Percentiles rank a stretch among this genome's conserved stretches.
Conservation (phyloP, 2,888 invertebrate species). For the Parthenolecanium corni region DNA sequence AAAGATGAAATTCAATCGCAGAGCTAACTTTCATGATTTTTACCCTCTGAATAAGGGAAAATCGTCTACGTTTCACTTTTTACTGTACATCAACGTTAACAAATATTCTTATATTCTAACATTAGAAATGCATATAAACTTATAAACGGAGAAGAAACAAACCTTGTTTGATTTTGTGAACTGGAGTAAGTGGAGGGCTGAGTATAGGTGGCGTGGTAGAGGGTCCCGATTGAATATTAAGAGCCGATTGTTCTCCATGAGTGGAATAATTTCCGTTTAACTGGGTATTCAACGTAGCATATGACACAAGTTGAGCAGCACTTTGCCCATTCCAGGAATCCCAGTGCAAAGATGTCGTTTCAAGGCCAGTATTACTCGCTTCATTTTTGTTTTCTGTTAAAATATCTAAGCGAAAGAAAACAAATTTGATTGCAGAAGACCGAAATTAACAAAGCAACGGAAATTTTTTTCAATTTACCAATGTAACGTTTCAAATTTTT, state of each 20-base stretch:
- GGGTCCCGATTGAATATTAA: slow-evolving; percentile 1
- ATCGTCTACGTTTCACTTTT: too few relatives aligned
- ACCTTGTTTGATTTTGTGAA: slow-evolving; percentile 24
- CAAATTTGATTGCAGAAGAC: too few relatives aligned
- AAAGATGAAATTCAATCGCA: too few relatives aligned
- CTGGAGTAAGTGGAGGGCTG: slow-evolving; percentile 22
- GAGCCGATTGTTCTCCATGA: slow-evolving; percentile 5
- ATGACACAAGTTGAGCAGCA: slow-evolving; percentile 1
- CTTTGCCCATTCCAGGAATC: slow-evolving; percentile 75
- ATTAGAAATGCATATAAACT: not conserved
- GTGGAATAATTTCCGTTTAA: slow-evolving; percentile 12
- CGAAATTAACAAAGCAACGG: not conserved
- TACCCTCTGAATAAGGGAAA: too few relatives aligned
- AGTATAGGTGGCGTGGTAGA: slow-evolving; percentile 15
- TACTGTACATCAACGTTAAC: too few relatives aligned
- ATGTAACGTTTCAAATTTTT: slow-evolving; percentile 74
- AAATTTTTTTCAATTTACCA: slow-evolving; percentile 43
- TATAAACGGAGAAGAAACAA: too few relatives aligned
- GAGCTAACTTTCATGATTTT: too few relatives aligned
- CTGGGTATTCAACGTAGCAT: slow-evolving; percentile 33
- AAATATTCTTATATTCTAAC: not conserved
- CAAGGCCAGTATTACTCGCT: slow-evolving; percentile 34
- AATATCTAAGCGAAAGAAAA: slow-evolving; percentile 14
- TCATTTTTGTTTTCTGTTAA: slow-evolving; percentile 29
- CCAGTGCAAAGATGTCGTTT: slow-evolving; percentile 64